A percentile compares a stretch with the other conserved stretches of the same genome.
phyloP scores from a whole-genome alignment of 2,797 vertebrate genomes.

The Microctenopoma lineatum region DNA sequence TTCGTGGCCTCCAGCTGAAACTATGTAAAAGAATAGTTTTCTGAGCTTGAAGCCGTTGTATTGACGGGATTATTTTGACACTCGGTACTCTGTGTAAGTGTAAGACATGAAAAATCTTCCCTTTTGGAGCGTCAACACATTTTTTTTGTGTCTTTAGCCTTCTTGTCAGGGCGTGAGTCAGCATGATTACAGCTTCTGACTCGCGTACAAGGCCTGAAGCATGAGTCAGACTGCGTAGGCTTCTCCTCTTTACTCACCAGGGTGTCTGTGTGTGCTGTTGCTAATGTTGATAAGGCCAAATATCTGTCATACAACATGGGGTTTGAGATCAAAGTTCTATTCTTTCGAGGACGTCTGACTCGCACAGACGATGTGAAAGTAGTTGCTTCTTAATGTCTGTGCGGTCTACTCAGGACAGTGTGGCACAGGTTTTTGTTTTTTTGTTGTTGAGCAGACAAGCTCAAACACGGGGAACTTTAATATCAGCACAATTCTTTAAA shows the following conservation, averaged over 20 bases:
- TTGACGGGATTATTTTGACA: slow-evolving; percentile 3
- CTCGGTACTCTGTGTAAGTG: background rate
- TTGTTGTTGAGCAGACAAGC: slow-evolving; percentile 13
- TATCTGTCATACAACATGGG: slow-evolving; percentile 24
- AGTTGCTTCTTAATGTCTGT: slow-evolving; percentile 10
- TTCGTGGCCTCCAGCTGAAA: background rate
- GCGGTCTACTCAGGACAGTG: background rate
- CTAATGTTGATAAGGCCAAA: background rate
- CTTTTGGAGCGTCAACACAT: background rate
- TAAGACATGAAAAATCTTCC: background rate
- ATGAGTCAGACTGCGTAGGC: slow-evolving; percentile 43
- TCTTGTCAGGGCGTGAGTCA: slow-evolving; percentile 33
- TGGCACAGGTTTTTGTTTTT: background rate
- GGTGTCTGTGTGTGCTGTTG: slow-evolving; percentile 8
- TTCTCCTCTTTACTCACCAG: slow-evolving; percentile 29
- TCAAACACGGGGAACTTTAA: slow-evolving; percentile 40
- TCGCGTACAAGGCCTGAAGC: slow-evolving; percentile 13
- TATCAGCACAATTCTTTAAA: slow-evolving; percentile 56
- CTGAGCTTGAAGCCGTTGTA: background rate
- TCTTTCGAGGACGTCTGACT: background rate
- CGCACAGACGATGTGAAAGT: background rate
- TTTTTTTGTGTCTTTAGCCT: slow-evolving; percentile 15
- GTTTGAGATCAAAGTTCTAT: slow-evolving; percentile 1
- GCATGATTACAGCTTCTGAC: slow-evolving; percentile 16
- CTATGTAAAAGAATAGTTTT: background rate